phyloP scores from a whole-genome alignment of 2,888 invertebrate genomes.

The Pycnomerus fuliginosus region DNA sequence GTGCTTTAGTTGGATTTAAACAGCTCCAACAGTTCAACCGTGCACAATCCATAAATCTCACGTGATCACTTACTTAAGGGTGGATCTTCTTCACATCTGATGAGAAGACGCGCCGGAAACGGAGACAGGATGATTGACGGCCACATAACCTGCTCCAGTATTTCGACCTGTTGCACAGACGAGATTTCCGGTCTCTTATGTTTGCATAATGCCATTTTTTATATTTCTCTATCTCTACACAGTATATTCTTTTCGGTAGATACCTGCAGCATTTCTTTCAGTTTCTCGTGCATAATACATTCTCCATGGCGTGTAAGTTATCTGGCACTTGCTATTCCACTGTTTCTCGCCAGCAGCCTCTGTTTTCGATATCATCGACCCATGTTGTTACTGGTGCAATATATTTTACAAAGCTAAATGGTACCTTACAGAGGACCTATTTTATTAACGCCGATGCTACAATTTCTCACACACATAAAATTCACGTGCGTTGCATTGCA shows the following conservation, averaged over 20 bases:
- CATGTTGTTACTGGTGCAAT: conserved; percentile 23
- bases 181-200: conserved; percentile 32
- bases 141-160: conserved; percentile 33
- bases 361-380: conserved; percentile 23
- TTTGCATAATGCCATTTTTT: conserved; percentile 31
- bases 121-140: conserved; percentile 35
- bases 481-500: no score
- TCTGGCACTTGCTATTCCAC: conserved; percentile 22
- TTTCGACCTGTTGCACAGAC: conserved; percentile 36
- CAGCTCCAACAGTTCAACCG: no score
- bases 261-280: no score
- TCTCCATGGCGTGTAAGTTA: conserved; percentile 23
- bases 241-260: no score
- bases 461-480: no score
- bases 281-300: conserved; percentile 18
- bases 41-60: no score
- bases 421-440: conserved; percentile 20
- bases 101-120: conserved; percentile 34
- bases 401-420: conserved; percentile 18
- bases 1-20: conserved; percentile 23
- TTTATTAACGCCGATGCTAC: no score
- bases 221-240: no score
- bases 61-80: no score
- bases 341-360: conserved; percentile 18
- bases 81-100: no score